phyloP scores from a whole-genome alignment of 2,113 vertebrate genomes.

The Forbesichthys agassizii region DNA sequence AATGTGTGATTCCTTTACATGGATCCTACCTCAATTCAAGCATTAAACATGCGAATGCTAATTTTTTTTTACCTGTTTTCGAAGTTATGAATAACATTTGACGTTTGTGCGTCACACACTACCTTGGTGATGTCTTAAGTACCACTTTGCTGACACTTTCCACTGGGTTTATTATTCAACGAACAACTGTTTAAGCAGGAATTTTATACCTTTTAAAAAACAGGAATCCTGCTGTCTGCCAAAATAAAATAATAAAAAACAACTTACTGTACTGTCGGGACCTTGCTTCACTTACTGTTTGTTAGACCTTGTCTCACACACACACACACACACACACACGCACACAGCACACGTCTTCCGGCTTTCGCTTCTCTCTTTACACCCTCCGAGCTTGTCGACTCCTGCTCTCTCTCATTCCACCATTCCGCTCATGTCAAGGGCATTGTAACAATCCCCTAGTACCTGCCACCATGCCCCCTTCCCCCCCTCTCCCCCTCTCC shows the following conservation, averaged over 20 bases:
- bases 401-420: slow-evolving; percentile 50
- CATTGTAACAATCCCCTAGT: slow-evolving; percentile 70
- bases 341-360: slow-evolving; percentile 22
- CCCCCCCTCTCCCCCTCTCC: neutral
- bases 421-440: slow-evolving; percentile 66
- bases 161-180: too few relatives aligned
- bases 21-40: slow-evolving; percentile 2
- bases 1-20: too few relatives aligned
- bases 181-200: too few relatives aligned
- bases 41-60: too few relatives aligned
- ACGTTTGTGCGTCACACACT: too few relatives aligned
- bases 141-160: too few relatives aligned
- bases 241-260: too few relatives aligned
- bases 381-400: slow-evolving; percentile 31
- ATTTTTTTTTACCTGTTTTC: too few relatives aligned
- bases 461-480: slow-evolving; percentile 51
- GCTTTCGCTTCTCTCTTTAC: slow-evolving; percentile 13
- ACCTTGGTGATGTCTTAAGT: too few relatives aligned
- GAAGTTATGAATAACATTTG: too few relatives aligned
- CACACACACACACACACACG: slow-evolving; percentile 22
- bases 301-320: neutral
- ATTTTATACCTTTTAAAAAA: too few relatives aligned
- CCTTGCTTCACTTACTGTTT: neutral
- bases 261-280: neutral
- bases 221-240: too few relatives aligned